These are phyloP conservation scores for Trogon surrucura DNA, from an alignment of 2,113 vertebrate genomes.

Conservation along the genomic window DNA sequence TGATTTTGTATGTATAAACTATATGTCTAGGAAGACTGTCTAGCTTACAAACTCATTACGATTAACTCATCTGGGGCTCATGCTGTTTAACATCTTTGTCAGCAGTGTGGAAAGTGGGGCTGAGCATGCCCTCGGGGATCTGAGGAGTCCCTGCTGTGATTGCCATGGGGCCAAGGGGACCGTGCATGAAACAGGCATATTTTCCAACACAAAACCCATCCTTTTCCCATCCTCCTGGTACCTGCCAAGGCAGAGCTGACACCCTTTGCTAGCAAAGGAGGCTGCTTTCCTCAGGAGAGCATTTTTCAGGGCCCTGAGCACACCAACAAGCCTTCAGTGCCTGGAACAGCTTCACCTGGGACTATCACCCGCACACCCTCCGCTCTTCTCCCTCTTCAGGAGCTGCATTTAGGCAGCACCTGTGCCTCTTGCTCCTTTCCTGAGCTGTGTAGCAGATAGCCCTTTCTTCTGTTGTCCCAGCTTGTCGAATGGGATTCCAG, in stretches of 20 bases:
- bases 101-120: no score
- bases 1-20: neutral
- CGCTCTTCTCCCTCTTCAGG: neutral
- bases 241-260: neutral
- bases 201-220: neutral
- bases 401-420: neutral
- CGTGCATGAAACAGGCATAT: no score
- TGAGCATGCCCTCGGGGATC: no score
- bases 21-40: neutral
- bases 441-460: neutral
- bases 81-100: no score
- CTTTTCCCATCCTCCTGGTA: neutral
- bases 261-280: neutral
- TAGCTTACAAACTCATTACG: neutral
- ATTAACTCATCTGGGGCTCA: no score
- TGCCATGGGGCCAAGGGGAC: fast-evolving
- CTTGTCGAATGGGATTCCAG: neutral
- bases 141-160: neutral
- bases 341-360: neutral
- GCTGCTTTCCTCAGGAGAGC: neutral
- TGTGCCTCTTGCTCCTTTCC: fast-evolving
- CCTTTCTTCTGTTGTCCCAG: neutral
- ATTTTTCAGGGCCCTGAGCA: neutral
- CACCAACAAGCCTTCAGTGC: neutral
- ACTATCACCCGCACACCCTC: neutral